Percentiles rank a stretch among this genome's conserved stretches.
Evolutionary conservation across 2,113 vertebrate species (phyloP).

Genomic region (Psammodynastes pulverulentus): DNA sequence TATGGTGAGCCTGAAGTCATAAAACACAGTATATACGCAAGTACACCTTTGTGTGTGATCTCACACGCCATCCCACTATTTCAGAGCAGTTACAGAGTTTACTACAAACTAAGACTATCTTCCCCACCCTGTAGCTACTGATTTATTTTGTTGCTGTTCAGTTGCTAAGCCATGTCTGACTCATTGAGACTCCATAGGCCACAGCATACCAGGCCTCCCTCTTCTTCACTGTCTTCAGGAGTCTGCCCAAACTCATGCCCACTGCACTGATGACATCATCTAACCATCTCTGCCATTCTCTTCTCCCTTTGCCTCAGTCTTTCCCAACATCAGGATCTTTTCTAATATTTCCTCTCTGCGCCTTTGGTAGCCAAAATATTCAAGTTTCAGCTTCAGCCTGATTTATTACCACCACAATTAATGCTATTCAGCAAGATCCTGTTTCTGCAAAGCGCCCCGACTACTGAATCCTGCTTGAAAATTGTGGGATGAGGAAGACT

Average conservation of each 20-base stretch:
- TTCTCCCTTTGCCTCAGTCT: not conserved
- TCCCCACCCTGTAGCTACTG: not conserved
- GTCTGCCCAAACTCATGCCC: not conserved
- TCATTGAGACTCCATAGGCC: not conserved
- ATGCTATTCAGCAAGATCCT: not conserved
- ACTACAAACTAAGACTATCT: not conserved
- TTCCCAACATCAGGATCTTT: not conserved
- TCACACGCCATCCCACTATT: not conserved
- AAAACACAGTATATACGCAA: not conserved
- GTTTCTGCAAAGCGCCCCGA: not conserved
- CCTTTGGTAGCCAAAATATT: not conserved
- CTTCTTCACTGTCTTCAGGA: not conserved
- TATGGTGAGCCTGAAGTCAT: not conserved
- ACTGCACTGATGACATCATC: not conserved
- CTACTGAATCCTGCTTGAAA: not conserved
- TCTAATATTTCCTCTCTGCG: not conserved
- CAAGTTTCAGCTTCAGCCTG: not conserved
- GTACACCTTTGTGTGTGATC: not conserved
- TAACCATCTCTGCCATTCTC: not conserved
- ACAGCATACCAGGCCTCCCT: not conserved
- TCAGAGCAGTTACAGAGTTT: not conserved
- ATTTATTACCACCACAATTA: not conserved
- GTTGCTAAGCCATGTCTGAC: not conserved
- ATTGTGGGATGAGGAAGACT: not conserved
- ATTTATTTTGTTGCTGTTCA: not conserved